These are phyloP conservation scores for Schizopygopsis malacanthus DNA, from an alignment of 2,797 vertebrate species.

Conservation along the genomic window DNA sequence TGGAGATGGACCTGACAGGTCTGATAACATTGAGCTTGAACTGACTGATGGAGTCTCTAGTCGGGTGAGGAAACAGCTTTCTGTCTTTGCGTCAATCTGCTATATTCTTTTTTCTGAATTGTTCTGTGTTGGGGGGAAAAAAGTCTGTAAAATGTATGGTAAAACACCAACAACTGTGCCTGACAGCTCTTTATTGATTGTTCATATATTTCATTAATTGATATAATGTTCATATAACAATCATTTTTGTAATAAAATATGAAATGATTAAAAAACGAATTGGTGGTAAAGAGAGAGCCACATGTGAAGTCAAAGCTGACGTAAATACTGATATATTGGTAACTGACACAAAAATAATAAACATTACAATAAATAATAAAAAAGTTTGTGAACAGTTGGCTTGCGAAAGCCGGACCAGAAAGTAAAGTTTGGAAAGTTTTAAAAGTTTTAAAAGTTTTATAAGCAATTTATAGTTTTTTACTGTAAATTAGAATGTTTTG, in stretches of 20 bases:
- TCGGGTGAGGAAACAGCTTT: constrained; percentile 58
- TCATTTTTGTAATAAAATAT: neutral
- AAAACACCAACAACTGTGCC: neutral
- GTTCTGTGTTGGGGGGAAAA: too few relatives aligned
- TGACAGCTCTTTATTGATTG: neutral
- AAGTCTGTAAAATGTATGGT: neutral
- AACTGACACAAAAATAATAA: neutral
- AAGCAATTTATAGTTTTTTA: neutral
- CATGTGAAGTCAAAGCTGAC: neutral
- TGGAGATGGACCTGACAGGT: neutral
- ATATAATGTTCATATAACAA: neutral
- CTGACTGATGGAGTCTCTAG: constrained; percentile 40
- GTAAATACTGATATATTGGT: neutral
- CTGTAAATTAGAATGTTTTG: too few relatives aligned
- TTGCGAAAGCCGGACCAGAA: too few relatives aligned
- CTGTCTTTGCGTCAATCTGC: constrained; percentile 18
- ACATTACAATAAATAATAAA: neutral
- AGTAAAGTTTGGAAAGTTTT: too few relatives aligned
- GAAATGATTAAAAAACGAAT: too few relatives aligned
- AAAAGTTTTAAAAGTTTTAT: too few relatives aligned
- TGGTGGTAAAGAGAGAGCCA: too few relatives aligned
- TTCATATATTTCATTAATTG: neutral
- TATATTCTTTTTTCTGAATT: too few relatives aligned
- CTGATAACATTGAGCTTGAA: constrained; percentile 62
- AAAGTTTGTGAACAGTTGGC: too few relatives aligned